Conservation (phyloP, 2,797 vertebrate species). For the Phyllotis vaccarum region DNA sequence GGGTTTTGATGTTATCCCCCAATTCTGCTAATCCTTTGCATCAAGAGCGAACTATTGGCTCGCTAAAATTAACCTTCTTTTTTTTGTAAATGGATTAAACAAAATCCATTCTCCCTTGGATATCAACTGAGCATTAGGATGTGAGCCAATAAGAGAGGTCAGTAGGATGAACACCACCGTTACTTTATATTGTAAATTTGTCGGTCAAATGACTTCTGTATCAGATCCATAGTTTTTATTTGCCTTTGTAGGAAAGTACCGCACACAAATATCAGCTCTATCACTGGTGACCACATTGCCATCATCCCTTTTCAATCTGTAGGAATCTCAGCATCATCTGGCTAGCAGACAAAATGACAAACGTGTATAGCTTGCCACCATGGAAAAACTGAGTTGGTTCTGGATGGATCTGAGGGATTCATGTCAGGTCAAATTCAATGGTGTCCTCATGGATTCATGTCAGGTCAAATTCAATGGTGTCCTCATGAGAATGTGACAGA, state of each 20-base stretch:
- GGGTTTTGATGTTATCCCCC: constrained; percentile 24
- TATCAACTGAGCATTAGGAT: constrained; percentile 9
- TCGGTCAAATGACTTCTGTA: not conserved
- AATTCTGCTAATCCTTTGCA: constrained; percentile 21
- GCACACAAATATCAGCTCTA: constrained; percentile 19
- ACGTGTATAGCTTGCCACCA: not conserved
- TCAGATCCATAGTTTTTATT: not conserved
- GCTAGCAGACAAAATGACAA: constrained; percentile 6
- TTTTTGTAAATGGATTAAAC: not conserved
- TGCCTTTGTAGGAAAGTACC: not conserved
- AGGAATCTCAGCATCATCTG: constrained; percentile 10
- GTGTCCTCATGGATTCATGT: too few relatives aligned
- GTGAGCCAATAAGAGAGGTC: constrained; percentile 19
- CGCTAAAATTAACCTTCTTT: constrained; percentile 28
- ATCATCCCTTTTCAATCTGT: constrained; percentile 44
- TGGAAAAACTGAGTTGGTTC: not conserved
- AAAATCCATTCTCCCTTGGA: constrained; percentile 26
- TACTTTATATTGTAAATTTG: constrained; percentile 3
- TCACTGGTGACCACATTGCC: not conserved
- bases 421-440: not conserved
- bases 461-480: not conserved
- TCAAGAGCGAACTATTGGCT: constrained; percentile 5
- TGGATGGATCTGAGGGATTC: not conserved
- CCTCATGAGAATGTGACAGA: too few relatives aligned
- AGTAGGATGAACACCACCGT: not conserved